Percentiles rank a stretch among this genome's conserved stretches.
These are phyloP conservation scores for Colletes latitarsis DNA, from an alignment of 1,140 invertebrate genomes.

Conservation along the genomic window DNA sequence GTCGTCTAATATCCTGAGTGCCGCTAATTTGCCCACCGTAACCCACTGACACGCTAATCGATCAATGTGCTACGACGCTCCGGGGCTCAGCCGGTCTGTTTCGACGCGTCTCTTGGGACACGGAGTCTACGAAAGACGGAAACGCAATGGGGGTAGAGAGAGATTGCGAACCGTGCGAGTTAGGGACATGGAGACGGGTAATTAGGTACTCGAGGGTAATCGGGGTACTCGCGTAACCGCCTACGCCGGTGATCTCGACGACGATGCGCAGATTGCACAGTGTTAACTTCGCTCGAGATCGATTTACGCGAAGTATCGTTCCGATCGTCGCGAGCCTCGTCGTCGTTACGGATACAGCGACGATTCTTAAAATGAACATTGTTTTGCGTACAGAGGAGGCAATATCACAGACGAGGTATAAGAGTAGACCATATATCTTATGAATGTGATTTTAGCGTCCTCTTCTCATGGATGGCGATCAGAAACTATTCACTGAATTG, in stretches of 20 bases:
- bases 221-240: constrained; percentile 55
- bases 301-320: not conserved
- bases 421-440: too few species aligned
- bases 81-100: constrained; percentile 13
- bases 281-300: constrained; percentile 27
- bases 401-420: too few species aligned
- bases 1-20: constrained; percentile 77
- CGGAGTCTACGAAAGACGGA: constrained; percentile 10
- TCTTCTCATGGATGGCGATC: too few species aligned
- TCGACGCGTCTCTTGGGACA: constrained; percentile 13
- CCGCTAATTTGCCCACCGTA: constrained; percentile 75
- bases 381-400: too few species aligned
- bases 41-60: constrained; percentile 73
- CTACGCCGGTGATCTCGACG: constrained; percentile 26
- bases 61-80: constrained; percentile 59
- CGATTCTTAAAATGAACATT: too few species aligned
- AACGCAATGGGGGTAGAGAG: constrained; percentile 30
- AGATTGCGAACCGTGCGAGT: constrained; percentile 29
- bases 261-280: constrained; percentile 34
- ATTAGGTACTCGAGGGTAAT: constrained; percentile 69
- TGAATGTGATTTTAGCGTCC: too few species aligned
- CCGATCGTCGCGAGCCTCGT: not conserved
- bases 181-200: constrained; percentile 59
- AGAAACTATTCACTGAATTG: too few species aligned
- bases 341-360: not conserved